Base-by-base conservation (phyloP, 1,140 invertebrate genomes). In the Sinonovacula constricta region DNA sequence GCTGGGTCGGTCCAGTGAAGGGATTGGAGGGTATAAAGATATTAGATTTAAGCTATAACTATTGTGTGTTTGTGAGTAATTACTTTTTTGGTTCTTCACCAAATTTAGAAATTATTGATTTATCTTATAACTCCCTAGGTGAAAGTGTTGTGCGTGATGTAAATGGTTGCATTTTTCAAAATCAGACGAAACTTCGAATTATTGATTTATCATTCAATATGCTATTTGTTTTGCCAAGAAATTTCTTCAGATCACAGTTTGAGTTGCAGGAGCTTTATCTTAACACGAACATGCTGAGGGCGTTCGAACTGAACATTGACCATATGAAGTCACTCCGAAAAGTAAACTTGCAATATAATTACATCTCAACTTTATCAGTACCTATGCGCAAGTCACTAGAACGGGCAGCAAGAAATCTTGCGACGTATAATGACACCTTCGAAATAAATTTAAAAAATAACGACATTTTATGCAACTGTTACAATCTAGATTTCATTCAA, bases 1-100 rank as follows among this genome's bases (percentile, higher is more conserved):
- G 67, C 31, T 78, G 66, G 75, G 57, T 60, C 10, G 75, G 75
- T 12, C 75, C 75, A 3, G 26, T 69, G 3, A 24, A 36, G 22
- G 75, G 75, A 4, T n/a, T 78, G 7, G 18, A 51, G 0, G 34
- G 53, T 15, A 14, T 78, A 0, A 28, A 69, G 15, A 22, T 36
- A 7, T 1, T 78, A 24, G 75, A 78, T 39, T 39, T 78, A 0
- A 30, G n/a, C 0, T 3, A n/a, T 10, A 78, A 78, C 15, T 53
- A 22, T 10, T 57, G 53, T 24, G 22, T 18, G 14, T 34, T 51
- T 7, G 30, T 78, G 4, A 14, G 7, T 3, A 10, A 18, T 7
- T 1, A 31, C 1, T 69, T 69, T n/a, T 78, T 78, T 31, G 56
- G 70, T 14, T 18, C 22, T 14, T 24, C 33, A 12, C 39, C 57